Evolutionary conservation across 2,888 invertebrate species (phyloP), one percentile per base, ranked within the genome.

Genomic region (Phaonia tiefii): DNA sequence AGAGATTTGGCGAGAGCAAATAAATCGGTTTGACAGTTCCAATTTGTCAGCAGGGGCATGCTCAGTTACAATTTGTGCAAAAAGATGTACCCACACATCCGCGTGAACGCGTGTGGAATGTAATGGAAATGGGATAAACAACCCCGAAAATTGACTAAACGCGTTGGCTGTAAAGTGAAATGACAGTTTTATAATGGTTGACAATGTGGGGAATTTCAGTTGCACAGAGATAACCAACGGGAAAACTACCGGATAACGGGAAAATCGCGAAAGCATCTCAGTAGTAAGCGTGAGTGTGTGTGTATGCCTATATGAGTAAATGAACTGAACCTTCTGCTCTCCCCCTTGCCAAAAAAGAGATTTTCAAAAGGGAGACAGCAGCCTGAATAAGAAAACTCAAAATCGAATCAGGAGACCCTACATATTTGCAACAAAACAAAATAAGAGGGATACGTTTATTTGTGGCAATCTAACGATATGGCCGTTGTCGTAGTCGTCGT

Each of bases 151-250:
- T 84, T 42, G 84, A 63, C 65, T 22, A 22, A 39, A 70, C 54
- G 11, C 20, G 11, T n/a, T 11, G 26, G 11, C 15, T 22, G 74
- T 51, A 65, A 37, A 63, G 56, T 17, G 42, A 78, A 71, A 54
- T 79, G 25, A 75, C 79, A 76, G 65, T 67, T 74, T 76, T 77
- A 70, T 65, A 79, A 79, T 72, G 72, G 75, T 75, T 83, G 84
- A 83, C 86, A 87, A 85, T 86, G 85, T 39, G n/a, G 65, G 67
- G 67, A 72, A 49, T 42, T 78, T 81, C 72, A 81, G 81, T 81
- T 81, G 85, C 85, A 82, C 86, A 88, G 88, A 86, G 88, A 86
- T 86, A 86, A 87, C 83, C 87, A 85, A 85, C 88, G 88, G 86
- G 85, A 86, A 87, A 87, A 88, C 88, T 88, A 87, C 86, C 83